Evolutionary conservation across 2,888 invertebrate genomes (phyloP), one percentile per base, ranked within the genome.

Genomic region (Chrysomela aeneicollis): DNA sequence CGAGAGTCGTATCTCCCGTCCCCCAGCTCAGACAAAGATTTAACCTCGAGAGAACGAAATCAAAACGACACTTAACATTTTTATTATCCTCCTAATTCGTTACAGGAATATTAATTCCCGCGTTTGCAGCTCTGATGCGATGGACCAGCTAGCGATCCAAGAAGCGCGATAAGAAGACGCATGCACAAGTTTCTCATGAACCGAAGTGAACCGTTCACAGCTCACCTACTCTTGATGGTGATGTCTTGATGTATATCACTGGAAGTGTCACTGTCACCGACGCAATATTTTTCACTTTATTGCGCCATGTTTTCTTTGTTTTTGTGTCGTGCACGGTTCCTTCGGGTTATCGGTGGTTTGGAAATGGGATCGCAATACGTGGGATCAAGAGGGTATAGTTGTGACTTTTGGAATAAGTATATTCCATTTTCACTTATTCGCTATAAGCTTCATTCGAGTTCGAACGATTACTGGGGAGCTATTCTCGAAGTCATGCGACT

Each of bases 41-140:
- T 46, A 57, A 57, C 52, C 60, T 57, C 21, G 60, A 42, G 54
- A 50, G 42, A 55, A 55, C 51, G 49, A 47, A 60, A 61, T 35
- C 32, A 59, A 61, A 65, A 61, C 32, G 53, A 54, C 65, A 65
- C 59, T 65, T 65, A 65, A 65, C 58, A 59, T 65, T 65, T 61
- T 67, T 67, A 65, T 64, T 64, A 59, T 64, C 52, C 30, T 65
- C 55, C 64, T 68, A 74, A 76, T 76, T 78, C 78, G 78, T 76
- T 75, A 73, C 76, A 74, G 77, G 79, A 79, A 79, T 79, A 76
- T 76, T 79, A 79, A 79, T 78, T 77, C 75, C 61, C 50, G 35
- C 59, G 61, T 65, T 53, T 58, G 61, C 58, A 61, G 76, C 74
- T 73, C 75, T n/a, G n/a, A n/a, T 75, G 77, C 78, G 74, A 73